These are phyloP conservation scores for Hycleus phaleratus DNA, from an alignment of 1,140 invertebrate genomes.

Conservation along the genomic window DNA sequence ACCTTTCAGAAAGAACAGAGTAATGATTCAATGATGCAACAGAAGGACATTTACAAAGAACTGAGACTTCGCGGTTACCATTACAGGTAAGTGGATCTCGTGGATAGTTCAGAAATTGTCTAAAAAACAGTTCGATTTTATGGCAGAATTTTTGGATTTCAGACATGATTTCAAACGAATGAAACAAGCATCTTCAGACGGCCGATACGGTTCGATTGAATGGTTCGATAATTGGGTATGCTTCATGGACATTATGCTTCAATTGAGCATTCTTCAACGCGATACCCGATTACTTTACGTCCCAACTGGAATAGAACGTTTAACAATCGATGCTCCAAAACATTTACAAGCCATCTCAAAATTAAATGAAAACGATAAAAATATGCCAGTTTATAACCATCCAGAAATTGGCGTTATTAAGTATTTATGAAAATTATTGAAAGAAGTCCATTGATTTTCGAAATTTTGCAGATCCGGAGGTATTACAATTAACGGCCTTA, in stretches of 20 bases:
- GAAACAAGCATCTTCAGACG: too few relatives aligned
- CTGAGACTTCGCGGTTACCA: too few relatives aligned
- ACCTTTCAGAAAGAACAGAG: too few relatives aligned
- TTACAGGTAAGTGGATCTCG: too few relatives aligned
- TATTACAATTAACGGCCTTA: conserved; percentile 74
- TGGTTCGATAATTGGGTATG: conserved; percentile 83
- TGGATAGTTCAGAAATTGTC: too few relatives aligned
- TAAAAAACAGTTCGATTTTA: too few relatives aligned
- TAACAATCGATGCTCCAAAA: conserved; percentile 65
- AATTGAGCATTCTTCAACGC: conserved; percentile 68
- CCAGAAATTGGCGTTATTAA: neutral
- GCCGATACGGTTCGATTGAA: too few relatives aligned
- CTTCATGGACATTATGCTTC: conserved; percentile 89
- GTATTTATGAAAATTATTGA: neutral
- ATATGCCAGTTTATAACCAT: conserved; percentile 4
- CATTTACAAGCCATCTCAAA: conserved; percentile 35
- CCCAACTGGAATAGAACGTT: conserved; percentile 73
- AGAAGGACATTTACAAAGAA: too few relatives aligned
- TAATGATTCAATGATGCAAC: too few relatives aligned
- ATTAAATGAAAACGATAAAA: too few relatives aligned
- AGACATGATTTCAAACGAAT: too few relatives aligned
- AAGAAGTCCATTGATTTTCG: neutral
- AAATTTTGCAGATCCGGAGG: conserved; percentile 59
- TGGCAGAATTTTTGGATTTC: too few relatives aligned
- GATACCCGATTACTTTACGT: conserved; percentile 71